phyloP scores from a whole-genome alignment of 1,140 invertebrate genomes.

The Penaeus japonicus region DNA sequence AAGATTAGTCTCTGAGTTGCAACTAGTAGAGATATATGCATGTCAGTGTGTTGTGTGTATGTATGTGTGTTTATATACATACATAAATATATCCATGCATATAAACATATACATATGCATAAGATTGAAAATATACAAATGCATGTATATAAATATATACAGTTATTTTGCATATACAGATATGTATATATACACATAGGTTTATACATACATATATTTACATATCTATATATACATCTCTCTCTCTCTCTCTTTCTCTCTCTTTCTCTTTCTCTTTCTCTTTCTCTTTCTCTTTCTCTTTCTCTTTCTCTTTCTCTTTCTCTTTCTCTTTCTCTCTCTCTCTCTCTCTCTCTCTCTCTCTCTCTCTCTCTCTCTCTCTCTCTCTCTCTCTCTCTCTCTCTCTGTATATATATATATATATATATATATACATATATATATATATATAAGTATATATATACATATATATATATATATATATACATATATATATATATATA shows the following conservation, averaged over 20 bases:
- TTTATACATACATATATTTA: neutral
- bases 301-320: neutral
- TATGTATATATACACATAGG: neutral
- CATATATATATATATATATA: constrained; percentile 22
- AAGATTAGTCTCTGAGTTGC: too few species aligned
- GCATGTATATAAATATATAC: constrained; percentile 19
- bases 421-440: constrained; percentile 16
- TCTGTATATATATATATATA: neutral
- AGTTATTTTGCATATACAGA: neutral
- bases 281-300: neutral
- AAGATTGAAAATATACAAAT: too few species aligned
- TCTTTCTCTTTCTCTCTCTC: neutral
- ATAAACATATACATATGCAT: neutral
- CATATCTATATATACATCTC: neutral
- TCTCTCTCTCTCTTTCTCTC: neutral
- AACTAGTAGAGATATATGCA: too few species aligned
- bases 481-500: constrained; percentile 24
- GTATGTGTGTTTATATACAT: too few species aligned
- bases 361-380: neutral
- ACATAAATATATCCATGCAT: neutral
- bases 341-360: constrained; percentile 1
- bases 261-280: neutral
- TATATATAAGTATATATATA: constrained; percentile 28
- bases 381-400: neutral
- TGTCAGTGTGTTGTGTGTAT: too few species aligned